Evolutionary conservation across 2,113 vertebrate species (phyloP).

Genomic region (Regulus satrapa): DNA sequence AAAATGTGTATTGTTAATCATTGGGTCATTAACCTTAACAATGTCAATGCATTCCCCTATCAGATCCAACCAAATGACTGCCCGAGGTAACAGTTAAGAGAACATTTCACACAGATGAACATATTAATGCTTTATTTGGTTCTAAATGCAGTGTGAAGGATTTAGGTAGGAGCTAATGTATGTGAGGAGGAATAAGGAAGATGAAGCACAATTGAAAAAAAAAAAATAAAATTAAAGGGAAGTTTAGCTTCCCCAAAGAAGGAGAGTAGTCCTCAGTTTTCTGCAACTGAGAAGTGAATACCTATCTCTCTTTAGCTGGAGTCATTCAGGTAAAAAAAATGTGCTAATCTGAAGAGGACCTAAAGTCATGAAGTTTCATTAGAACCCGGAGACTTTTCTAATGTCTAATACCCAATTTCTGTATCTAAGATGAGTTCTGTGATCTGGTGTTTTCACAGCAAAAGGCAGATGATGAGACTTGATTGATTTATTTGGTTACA

Average conservation of each 20-base stretch:
- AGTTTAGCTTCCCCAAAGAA: background rate
- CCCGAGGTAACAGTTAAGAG: conserved; percentile 71
- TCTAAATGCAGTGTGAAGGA: conserved; percentile 77
- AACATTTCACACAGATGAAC: conserved; percentile 71
- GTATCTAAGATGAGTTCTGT: background rate
- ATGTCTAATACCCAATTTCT: background rate
- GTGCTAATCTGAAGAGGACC: background rate
- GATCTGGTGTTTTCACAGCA: background rate
- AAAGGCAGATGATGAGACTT: background rate
- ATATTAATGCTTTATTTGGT: conserved; percentile 78
- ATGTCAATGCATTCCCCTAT: conserved; percentile 75
- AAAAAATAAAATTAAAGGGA: too few species aligned
- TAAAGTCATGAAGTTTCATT: background rate
- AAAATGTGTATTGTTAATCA: conserved; percentile 77
- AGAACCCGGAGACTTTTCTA: background rate
- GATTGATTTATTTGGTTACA: background rate
- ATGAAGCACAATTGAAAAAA: conserved; percentile 17
- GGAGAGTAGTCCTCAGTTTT: background rate
- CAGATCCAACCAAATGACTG: conserved; percentile 70
- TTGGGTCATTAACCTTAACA: conserved; percentile 79
- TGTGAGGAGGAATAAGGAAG: conserved; percentile 21
- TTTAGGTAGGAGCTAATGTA: conserved; percentile 62
- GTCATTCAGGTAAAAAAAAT: background rate
- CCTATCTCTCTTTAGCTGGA: background rate
- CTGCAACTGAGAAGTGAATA: background rate